These are phyloP conservation scores for Drosophila paranaensis DNA, from an alignment of 2,888 invertebrate species.

Conservation along the genomic window DNA sequence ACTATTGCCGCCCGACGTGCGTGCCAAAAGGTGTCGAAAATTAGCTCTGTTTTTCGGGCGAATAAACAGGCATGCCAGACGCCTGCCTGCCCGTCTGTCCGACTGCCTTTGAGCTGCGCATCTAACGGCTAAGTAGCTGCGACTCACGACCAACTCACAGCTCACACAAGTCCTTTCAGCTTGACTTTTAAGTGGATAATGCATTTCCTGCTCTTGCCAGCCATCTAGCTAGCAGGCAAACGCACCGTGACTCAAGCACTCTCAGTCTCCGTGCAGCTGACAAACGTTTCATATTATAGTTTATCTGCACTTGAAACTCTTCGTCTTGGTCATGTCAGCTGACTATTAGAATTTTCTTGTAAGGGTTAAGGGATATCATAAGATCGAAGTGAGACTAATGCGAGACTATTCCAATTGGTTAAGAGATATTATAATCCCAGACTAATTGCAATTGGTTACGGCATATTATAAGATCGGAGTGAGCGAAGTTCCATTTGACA, in stretches of 20 bases:
- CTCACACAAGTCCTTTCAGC: constrained; percentile 52
- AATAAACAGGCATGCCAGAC: constrained; percentile 22
- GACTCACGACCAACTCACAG: constrained; percentile 47
- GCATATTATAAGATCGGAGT: too few species aligned
- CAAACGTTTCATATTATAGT: too few species aligned
- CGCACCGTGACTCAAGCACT: constrained; percentile 37
- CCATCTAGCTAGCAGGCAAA: constrained; percentile 13
- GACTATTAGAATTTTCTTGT: too few species aligned
- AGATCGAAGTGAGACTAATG: too few species aligned
- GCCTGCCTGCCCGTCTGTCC: not conserved
- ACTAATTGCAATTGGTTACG: too few species aligned
- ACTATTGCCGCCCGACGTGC: constrained; percentile 34
- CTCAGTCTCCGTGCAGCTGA: constrained; percentile 37
- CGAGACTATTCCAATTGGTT: too few species aligned
- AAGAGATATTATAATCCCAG: too few species aligned
- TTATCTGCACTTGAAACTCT: too few species aligned
- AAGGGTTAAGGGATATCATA: too few species aligned
- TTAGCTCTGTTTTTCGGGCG: constrained; percentile 60
- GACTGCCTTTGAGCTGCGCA: too few species aligned
- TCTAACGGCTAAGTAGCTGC: constrained; percentile 52
- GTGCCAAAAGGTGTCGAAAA: constrained; percentile 69
- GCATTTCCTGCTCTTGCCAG: constrained; percentile 61
- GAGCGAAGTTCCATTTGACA: not conserved
- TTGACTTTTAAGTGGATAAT: constrained; percentile 72
- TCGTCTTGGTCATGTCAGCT: too few species aligned